A percentile compares a stretch with the other conserved stretches of the same genome.
These are phyloP conservation scores for Cactoblastis cactorum DNA, from an alignment of 2,888 invertebrate genomes.

Conservation along the genomic window DNA sequence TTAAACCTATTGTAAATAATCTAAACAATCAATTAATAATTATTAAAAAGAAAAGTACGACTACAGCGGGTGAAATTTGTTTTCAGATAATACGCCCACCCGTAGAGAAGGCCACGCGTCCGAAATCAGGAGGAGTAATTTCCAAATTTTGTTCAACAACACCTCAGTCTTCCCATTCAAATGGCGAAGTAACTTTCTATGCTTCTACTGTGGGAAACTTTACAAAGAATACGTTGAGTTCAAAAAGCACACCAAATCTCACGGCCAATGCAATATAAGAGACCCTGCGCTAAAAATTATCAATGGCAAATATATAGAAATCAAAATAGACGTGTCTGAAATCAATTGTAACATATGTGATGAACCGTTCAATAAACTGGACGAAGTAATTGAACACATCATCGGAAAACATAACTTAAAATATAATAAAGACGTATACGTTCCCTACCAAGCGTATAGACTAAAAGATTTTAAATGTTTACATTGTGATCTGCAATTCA, in stretches of 20 bases:
- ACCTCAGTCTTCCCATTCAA: constrained; percentile 64
- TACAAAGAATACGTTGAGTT: constrained; percentile 48
- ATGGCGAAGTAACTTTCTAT: constrained; percentile 58
- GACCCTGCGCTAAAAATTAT: constrained; percentile 48
- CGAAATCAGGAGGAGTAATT: constrained; percentile 57
- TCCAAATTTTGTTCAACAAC: constrained; percentile 64
- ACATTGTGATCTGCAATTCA: constrained; percentile 50
- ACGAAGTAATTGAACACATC: constrained; percentile 57
- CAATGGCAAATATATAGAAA: constrained; percentile 49
- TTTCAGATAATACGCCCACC: constrained; percentile 60
- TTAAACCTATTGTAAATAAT: too few species aligned
- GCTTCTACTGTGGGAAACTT: constrained; percentile 59
- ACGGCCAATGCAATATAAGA: constrained; percentile 47
- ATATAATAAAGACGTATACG: constrained; percentile 50
- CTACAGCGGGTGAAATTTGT: constrained; percentile 56
- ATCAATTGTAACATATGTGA: constrained; percentile 55
- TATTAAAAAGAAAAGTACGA: too few species aligned
- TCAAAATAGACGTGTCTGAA: constrained; percentile 63
- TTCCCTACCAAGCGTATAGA: constrained; percentile 50
- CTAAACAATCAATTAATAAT: too few species aligned
- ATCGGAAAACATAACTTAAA: constrained; percentile 50
- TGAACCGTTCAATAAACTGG: constrained; percentile 40
- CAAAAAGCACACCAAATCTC: constrained; percentile 56
- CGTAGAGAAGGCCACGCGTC: constrained; percentile 46
- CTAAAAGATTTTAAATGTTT: constrained; percentile 50